Percentiles rank a stretch among this genome's conserved stretches.
phyloP scores from a whole-genome alignment of 2,797 vertebrate species.

The Takifugu ocellatus region DNA sequence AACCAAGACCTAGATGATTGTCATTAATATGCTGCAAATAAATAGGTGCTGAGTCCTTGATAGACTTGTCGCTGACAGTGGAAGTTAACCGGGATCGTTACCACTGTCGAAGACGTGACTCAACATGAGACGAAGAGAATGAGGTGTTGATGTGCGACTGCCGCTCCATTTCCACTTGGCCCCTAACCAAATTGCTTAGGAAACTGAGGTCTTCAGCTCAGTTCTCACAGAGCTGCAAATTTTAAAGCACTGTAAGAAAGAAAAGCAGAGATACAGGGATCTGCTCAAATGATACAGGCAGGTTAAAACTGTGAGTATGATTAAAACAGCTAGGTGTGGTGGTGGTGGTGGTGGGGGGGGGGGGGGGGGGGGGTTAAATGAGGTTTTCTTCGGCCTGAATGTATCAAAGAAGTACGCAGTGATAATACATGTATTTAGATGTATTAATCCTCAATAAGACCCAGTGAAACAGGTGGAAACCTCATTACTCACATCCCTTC shows the following conservation, averaged over 20 bases:
- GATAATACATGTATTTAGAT: neutral
- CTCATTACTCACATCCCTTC: conserved; percentile 19
- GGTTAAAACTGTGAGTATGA: neutral
- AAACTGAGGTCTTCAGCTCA: conserved; percentile 1
- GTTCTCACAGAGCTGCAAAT: conserved; percentile 2
- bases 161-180: conserved; percentile 16
- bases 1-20: too few species aligned
- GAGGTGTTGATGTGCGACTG: conserved; percentile 1
- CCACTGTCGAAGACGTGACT: conserved; percentile 10
- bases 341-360: too few species aligned
- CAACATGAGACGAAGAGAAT: neutral
- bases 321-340: neutral
- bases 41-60: too few species aligned
- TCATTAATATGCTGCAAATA: too few species aligned
- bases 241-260: too few species aligned
- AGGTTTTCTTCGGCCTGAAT: too few species aligned
- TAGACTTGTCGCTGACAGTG: too few species aligned
- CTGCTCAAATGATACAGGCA: neutral
- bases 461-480: neutral
- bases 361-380: too few species aligned
- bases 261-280: too few species aligned
- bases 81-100: neutral
- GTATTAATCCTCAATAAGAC: conserved; percentile 10
- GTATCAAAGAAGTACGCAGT: too few species aligned
- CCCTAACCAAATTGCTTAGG: neutral